A percentile compares a stretch with the other conserved stretches of the same genome.
phyloP scores from a whole-genome alignment of 2,113 vertebrate genomes.

The Gulo gulo region DNA sequence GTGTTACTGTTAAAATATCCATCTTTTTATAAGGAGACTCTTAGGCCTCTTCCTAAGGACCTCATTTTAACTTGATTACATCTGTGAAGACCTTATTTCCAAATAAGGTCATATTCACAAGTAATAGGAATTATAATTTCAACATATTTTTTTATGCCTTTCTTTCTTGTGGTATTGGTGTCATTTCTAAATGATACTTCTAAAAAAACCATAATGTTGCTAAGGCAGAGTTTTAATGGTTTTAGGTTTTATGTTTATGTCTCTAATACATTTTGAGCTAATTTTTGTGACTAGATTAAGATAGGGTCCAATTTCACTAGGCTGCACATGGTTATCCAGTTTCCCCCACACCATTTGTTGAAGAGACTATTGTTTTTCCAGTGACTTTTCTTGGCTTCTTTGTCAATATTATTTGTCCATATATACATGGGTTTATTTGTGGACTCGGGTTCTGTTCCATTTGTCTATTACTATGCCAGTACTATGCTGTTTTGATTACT shows the following conservation, averaged over 20 bases:
- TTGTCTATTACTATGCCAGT: background rate
- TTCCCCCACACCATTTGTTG: background rate
- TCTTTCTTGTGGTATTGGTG: background rate
- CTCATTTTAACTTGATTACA: background rate
- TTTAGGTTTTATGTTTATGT: background rate
- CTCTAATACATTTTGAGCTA: background rate
- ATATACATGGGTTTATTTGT: background rate
- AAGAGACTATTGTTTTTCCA: background rate
- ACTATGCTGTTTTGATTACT: background rate
- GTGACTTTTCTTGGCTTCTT: background rate
- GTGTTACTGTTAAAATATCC: rapidly evolving
- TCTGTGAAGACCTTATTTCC: background rate
- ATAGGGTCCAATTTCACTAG: background rate
- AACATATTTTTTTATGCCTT: background rate
- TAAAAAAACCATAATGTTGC: background rate
- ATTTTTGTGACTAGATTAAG: background rate
- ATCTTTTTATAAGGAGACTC: background rate
- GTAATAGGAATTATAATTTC: background rate
- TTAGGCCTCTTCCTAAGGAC: background rate
- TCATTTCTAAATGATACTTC: background rate
- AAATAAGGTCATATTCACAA: background rate
- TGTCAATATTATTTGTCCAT: background rate
- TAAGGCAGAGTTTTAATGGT: background rate
- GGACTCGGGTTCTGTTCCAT: background rate
- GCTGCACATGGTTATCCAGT: background rate